phyloP scores from a whole-genome alignment of 2,888 invertebrate genomes.

The Erebia epiphron region DNA sequence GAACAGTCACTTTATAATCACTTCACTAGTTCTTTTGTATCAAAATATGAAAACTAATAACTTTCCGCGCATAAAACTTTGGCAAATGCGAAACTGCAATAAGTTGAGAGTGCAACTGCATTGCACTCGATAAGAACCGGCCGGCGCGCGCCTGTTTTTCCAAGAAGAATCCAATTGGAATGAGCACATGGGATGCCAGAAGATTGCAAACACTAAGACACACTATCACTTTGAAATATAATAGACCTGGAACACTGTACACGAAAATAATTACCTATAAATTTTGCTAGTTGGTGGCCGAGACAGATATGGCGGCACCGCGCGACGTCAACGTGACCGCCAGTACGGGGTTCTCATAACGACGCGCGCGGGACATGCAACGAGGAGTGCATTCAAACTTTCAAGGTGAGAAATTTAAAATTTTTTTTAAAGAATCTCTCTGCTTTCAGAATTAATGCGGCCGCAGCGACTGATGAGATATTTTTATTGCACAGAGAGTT shows the following conservation, averaged over 20 bases:
- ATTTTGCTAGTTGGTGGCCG: slow-evolving; percentile 84
- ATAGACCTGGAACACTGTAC: slow-evolving; percentile 70
- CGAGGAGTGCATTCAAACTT: slow-evolving; percentile 84
- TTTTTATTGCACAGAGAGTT: slow-evolving; percentile 82
- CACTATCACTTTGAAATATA: slow-evolving; percentile 68
- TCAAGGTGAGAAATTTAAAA: slow-evolving; percentile 70
- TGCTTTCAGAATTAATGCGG: slow-evolving; percentile 68
- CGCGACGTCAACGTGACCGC: slow-evolving; percentile 87
- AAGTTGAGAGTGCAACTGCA: slow-evolving; percentile 83
- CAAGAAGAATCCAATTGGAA: slow-evolving; percentile 78
- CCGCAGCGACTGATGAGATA: slow-evolving; percentile 68
- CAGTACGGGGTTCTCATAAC: slow-evolving; percentile 89
- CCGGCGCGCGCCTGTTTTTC: slow-evolving; percentile 79
- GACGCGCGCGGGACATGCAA: slow-evolving; percentile 90
- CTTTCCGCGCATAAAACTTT: slow-evolving; percentile 80
- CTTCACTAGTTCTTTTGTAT: slow-evolving; percentile 62
- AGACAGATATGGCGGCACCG: slow-evolving; percentile 87
- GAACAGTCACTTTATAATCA: slow-evolving; percentile 71
- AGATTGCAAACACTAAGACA: slow-evolving; percentile 66
- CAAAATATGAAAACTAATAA: slow-evolving; percentile 70
- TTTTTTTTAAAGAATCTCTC: slow-evolving; percentile 68
- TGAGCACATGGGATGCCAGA: slow-evolving; percentile 59
- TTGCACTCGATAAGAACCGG: slow-evolving; percentile 83
- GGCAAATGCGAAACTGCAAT: slow-evolving; percentile 81
- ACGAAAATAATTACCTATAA: slow-evolving; percentile 83